Evolutionary conservation across 2,888 invertebrate species (phyloP).

Genomic region (Incurvaria masculella): DNA sequence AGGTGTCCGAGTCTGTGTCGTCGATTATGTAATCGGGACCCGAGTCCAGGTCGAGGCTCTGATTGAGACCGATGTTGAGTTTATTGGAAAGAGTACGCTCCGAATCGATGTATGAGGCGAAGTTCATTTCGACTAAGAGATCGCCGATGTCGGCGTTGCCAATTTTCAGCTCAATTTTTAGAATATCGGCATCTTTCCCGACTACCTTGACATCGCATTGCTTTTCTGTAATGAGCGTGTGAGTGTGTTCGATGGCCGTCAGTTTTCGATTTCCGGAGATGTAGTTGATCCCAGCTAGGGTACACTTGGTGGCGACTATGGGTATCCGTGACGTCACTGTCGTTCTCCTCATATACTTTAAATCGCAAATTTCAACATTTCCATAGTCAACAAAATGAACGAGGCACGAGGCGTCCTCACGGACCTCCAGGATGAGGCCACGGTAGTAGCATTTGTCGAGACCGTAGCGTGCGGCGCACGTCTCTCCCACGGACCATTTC

Average conservation of each 20-base stretch:
- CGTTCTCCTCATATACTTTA: slow-evolving; percentile 57
- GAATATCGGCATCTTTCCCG: slow-evolving; percentile 30
- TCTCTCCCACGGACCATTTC: slow-evolving; percentile 59
- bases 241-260: background rate
- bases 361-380: slow-evolving; percentile 63
- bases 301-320: slow-evolving; percentile 60
- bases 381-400: slow-evolving; percentile 83
- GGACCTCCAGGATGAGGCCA: slow-evolving; percentile 53
- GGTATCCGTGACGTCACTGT: slow-evolving; percentile 64
- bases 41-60: slow-evolving; percentile 24
- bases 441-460: slow-evolving; percentile 68
- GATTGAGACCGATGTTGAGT: slow-evolving; percentile 7
- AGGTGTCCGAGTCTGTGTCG: slow-evolving; percentile 19
- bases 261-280: slow-evolving; percentile 23
- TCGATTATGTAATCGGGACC: slow-evolving; percentile 36
- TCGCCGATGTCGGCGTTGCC: slow-evolving; percentile 44
- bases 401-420: slow-evolving; percentile 32
- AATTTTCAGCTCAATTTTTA: slow-evolving; percentile 35
- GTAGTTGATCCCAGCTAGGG: slow-evolving; percentile 49
- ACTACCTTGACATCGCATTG: slow-evolving; percentile 47
- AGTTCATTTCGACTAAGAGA: slow-evolving; percentile 42
- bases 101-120: slow-evolving; percentile 38
- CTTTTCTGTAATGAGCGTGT: slow-evolving; percentile 49
- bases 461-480: slow-evolving; percentile 67
- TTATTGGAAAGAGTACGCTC: slow-evolving; percentile 25